Evolutionary conservation across 2,113 vertebrate genomes (phyloP), one percentile per base, ranked within the genome.

Genomic region (Eurypyga helias): DNA sequence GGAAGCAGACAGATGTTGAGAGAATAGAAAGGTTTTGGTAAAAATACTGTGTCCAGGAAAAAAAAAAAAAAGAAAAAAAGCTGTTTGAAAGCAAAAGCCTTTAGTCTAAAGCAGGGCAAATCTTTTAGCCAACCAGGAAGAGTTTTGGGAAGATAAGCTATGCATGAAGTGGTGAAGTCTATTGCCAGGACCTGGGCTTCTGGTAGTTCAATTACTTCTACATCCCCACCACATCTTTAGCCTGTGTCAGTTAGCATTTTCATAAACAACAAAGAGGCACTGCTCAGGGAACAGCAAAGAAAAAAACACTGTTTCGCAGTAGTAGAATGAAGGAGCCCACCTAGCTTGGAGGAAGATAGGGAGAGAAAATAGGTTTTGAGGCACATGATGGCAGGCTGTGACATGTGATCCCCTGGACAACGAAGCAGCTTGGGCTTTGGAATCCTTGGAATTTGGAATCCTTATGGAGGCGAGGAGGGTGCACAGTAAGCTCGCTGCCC

Each of bases 21-120:
- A 90, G 34, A 84, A 83, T 16, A 69, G 28, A 41, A 34, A 25
- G 3, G 4, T 34, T 87, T 90, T 58, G 33, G 24, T 10, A 78
- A 89, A 81, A 29, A 48, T 19, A 20, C 21, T 31, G 11, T 60
- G 18, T 46, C 29, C 11, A 13, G 3, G 3, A 55, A 0, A 0
- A 5, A 7, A 24, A 2, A 10, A 36, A n/a, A 7, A 7, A 1
- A 2, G 7, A 20, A 20, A 6, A 12, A 41, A 57, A 1, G 2
- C 38, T 6, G 4, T 45, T 54, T 77, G 26, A 45, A 69, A 83
- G 17, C 4, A 83, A 66, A 94, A 86, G 16, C 5, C 89, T 81
- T 90, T 41, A 57, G 7, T 36, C 7, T 62, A 70, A 95, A 81
- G 36, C 51, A 91, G 20, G n/a, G 2, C 41, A 95, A 83, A 82